Conservation (phyloP, 2,113 vertebrate genomes). For the Psittacula cyanocephala region DNA sequence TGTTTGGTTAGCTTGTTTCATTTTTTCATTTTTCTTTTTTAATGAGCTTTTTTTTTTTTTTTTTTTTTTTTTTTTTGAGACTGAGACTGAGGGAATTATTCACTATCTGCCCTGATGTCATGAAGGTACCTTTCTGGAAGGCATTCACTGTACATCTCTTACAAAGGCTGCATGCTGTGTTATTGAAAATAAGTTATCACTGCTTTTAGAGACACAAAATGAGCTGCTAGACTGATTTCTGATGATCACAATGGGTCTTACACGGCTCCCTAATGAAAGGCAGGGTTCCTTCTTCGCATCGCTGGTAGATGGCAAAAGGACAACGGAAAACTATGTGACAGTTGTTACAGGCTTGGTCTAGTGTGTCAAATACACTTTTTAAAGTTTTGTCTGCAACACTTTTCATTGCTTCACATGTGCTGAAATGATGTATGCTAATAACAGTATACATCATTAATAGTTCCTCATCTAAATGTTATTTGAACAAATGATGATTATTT, state of each 20-base stretch:
- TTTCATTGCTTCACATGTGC: background rate
- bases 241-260: background rate
- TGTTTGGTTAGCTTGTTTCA: background rate
- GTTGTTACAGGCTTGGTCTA: background rate
- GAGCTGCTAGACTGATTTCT: background rate
- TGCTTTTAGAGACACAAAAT: background rate
- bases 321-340: background rate
- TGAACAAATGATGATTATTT: constrained; percentile 37
- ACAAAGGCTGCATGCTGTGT: background rate
- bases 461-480: background rate
- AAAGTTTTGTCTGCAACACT: background rate
- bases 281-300: background rate
- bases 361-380: background rate
- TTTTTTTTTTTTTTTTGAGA: too few relatives aligned
- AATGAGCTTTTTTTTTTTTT: too few relatives aligned
- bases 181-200: background rate
- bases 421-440: background rate
- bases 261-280: background rate
- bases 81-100: background rate
- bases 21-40: background rate
- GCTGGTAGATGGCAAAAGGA: background rate
- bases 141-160: background rate
- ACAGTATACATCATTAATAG: background rate
- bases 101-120: background rate
- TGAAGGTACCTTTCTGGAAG: background rate